Evolutionary conservation across 2,797 vertebrate species (phyloP).

Genomic region (Esox masquinongy): DNA sequence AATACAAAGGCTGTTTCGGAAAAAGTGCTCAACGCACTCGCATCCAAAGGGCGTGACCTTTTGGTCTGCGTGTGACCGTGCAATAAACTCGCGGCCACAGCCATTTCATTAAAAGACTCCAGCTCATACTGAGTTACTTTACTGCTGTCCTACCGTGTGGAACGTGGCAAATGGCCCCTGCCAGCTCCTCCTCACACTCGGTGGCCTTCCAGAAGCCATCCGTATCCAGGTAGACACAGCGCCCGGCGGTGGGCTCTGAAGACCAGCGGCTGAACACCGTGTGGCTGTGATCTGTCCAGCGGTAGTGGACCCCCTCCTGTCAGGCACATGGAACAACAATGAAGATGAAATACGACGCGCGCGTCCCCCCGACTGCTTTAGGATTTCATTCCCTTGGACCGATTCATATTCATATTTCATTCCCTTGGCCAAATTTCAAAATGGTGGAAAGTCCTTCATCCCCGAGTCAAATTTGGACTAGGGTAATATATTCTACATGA

Average conservation of each 20-base stretch:
- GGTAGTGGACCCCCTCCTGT: conserved; percentile 86
- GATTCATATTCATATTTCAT: too few species aligned
- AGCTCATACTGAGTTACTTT: neutral
- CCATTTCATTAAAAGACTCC: neutral
- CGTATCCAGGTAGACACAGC: conserved; percentile 86
- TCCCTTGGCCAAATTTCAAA: too few species aligned
- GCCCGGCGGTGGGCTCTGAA: conserved; percentile 70
- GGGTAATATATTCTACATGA: neutral
- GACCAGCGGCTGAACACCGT: conserved; percentile 89
- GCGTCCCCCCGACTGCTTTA: too few species aligned
- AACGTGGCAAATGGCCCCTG: conserved; percentile 87
- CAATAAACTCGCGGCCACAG: neutral
- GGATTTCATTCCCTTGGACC: too few species aligned
- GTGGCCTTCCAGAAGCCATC: conserved; percentile 93
- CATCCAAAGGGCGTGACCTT: neutral
- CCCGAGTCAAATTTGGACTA: neutral
- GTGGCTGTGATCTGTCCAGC: conserved; percentile 88
- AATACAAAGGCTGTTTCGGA: neutral
- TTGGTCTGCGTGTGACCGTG: neutral
- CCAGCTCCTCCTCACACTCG: conserved; percentile 76
- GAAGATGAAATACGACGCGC: too few species aligned
- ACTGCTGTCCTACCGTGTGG: conserved; percentile 75
- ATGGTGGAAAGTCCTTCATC: too few species aligned
- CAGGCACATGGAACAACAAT: neutral
- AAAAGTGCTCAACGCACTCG: neutral